Evolutionary conservation across 2,113 vertebrate species (phyloP).

Genomic region (Cynopterus brachyotis): DNA sequence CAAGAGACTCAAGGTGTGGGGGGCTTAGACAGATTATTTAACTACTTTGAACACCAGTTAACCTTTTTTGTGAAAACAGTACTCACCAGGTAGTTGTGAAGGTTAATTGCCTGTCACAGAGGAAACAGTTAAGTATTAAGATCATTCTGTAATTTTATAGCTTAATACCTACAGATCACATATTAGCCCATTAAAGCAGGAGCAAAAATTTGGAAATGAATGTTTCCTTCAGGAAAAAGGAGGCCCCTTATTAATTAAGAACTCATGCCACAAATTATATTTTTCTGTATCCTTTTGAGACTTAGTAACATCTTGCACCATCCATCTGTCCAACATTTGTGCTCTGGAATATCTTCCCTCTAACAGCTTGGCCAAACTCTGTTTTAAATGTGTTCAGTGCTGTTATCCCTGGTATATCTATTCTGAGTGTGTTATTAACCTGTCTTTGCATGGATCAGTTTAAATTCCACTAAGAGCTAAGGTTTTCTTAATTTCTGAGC

Average conservation of each 20-base stretch:
- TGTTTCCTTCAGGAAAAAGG: neutral
- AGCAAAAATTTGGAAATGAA: constrained; percentile 18
- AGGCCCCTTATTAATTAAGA: constrained; percentile 32
- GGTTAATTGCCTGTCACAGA: neutral
- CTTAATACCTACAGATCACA: neutral
- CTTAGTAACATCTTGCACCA: constrained; percentile 36
- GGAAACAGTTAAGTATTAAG: neutral
- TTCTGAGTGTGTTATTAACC: constrained; percentile 38
- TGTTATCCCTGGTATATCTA: constrained; percentile 8
- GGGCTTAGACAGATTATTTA: neutral
- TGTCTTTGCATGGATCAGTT: constrained; percentile 7
- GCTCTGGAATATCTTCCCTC: constrained; percentile 36
- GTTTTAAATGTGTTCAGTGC: constrained; percentile 11
- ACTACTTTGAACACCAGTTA: neutral
- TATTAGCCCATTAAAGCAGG: neutral
- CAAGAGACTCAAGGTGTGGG: neutral
- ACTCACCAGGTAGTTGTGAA: neutral
- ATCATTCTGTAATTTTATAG: neutral
- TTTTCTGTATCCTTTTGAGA: constrained; percentile 51
- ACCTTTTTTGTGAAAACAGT: neutral
- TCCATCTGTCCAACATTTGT: constrained; percentile 61
- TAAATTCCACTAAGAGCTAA: constrained; percentile 40
- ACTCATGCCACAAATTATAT: constrained; percentile 18
- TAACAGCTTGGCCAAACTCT: constrained; percentile 36
- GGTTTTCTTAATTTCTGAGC: constrained; percentile 12